phyloP scores from a whole-genome alignment of 1,140 invertebrate genomes.

The Sitobion miscanthi region DNA sequence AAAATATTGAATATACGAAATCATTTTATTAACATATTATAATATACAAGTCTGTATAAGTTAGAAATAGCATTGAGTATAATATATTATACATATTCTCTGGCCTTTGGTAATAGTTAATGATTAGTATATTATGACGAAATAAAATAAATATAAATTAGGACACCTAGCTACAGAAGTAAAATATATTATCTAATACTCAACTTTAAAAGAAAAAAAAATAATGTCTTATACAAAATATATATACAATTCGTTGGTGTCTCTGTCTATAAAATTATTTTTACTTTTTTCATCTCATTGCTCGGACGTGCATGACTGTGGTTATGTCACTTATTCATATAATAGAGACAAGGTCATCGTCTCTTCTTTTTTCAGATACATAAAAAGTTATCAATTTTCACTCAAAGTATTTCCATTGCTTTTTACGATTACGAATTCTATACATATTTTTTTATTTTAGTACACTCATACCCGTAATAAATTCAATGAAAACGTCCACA shows the following conservation, averaged over 20 bases:
- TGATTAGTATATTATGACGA: background rate
- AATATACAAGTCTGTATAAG: too few relatives aligned
- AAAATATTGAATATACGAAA: too few relatives aligned
- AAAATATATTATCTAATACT: background rate
- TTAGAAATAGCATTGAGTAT: too few relatives aligned
- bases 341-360: conserved; percentile 52
- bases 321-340: conserved; percentile 37
- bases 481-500: background rate
- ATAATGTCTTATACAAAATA: background rate
- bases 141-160: background rate
- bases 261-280: conserved; percentile 45
- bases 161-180: background rate
- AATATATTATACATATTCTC: too few relatives aligned
- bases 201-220: background rate
- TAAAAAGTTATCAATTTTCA: conserved; percentile 28
- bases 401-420: background rate
- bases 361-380: conserved; percentile 39
- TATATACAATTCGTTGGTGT: background rate
- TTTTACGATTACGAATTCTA: background rate
- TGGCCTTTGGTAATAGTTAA: too few relatives aligned
- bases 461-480: background rate
- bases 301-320: conserved; percentile 48
- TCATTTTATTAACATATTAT: too few relatives aligned
- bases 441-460: background rate
- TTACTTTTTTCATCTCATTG: conserved; percentile 46